Evolutionary conservation across 92 coral and sea anemone species (phyloP).

Genomic region (Scolanthus callimorphus): DNA sequence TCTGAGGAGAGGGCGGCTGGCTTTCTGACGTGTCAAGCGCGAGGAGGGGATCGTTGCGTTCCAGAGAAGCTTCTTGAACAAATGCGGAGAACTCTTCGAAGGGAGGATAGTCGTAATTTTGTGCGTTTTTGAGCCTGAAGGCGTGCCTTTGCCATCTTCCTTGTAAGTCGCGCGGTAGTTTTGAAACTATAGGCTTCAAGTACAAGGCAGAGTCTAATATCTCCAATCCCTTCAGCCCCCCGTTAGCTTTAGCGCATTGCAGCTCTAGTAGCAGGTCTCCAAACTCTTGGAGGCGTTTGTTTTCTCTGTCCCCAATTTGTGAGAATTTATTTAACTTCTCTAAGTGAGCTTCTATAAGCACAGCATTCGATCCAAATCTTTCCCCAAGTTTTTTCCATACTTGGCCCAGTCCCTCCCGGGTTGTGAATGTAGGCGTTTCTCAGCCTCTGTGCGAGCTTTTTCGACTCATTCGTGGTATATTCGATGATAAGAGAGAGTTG

Average conservation of each 20-base stretch:
- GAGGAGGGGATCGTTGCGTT: too few relatives aligned
- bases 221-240: slow-evolving; percentile 47
- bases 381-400: too few relatives aligned
- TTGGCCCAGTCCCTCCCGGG: too few relatives aligned
- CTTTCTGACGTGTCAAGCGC: too few relatives aligned
- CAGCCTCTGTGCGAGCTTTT: slow-evolving; percentile 43
- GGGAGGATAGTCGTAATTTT: slow-evolving; percentile 43
- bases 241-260: slow-evolving; percentile 48
- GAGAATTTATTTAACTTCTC: slow-evolving; percentile 32
- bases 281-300: slow-evolving; percentile 53
- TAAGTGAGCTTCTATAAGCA: slow-evolving; percentile 47
- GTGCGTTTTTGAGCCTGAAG: slow-evolving; percentile 11
- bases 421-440: too few relatives aligned
- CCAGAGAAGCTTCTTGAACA: slow-evolving; percentile 32
- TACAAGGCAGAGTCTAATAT: slow-evolving; percentile 41
- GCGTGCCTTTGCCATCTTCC: slow-evolving; percentile 61
- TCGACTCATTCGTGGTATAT: too few relatives aligned
- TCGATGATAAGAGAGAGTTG: too few relatives aligned
- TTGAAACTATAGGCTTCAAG: slow-evolving; percentile 20
- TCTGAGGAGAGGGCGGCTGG: too few relatives aligned
- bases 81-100: slow-evolving; percentile 40
- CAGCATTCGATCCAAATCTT: slow-evolving; percentile 48
- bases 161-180: slow-evolving; percentile 45
- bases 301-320: slow-evolving; percentile 17
- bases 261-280: slow-evolving; percentile 47